Conservation (phyloP, 2,888 invertebrate genomes). For the Parapristionchus giblindavisi region DNA sequence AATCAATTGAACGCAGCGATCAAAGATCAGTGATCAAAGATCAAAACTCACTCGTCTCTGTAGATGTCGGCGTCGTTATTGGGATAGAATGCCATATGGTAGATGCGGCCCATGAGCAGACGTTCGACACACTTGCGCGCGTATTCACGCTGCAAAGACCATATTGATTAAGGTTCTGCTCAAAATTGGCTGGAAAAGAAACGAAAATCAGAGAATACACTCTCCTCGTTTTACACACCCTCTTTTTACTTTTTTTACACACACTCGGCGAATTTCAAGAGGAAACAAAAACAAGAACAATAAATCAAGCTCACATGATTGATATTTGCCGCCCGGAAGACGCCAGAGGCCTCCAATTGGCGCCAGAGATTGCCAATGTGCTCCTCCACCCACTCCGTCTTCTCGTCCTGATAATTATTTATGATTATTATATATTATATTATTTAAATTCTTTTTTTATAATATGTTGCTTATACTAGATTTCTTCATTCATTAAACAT, state of each 20-base stretch:
- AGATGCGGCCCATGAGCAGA: constrained; percentile 86
- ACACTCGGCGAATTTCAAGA: neutral
- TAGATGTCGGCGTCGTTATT: constrained; percentile 94
- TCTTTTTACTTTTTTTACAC: neutral
- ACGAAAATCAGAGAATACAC: no score
- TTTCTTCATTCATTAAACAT: neutral
- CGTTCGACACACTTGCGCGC: constrained; percentile 78
- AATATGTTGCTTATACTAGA: neutral
- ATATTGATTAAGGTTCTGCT: no score
- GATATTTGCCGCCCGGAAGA: constrained; percentile 77
- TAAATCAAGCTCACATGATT: constrained; percentile 73
- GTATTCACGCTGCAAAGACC: constrained; percentile 30
- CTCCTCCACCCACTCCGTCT: constrained; percentile 82
- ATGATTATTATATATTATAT: neutral
- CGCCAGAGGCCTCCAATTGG: constrained; percentile 70
- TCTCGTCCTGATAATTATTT: constrained; percentile 52
- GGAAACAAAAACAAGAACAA: neutral
- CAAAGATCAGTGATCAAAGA: constrained; percentile 10
- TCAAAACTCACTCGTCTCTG: constrained; percentile 82
- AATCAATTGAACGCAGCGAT: no score
- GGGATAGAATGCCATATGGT: constrained; percentile 91
- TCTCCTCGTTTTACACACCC: neutral
- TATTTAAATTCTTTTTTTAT: neutral
- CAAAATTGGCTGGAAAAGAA: no score
- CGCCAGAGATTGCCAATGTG: constrained; percentile 76